Percentiles rank a stretch among this genome's conserved stretches.
Evolutionary conservation across 2,113 vertebrate species (phyloP).

Genomic region (Heterotilapia buettikoferi): DNA sequence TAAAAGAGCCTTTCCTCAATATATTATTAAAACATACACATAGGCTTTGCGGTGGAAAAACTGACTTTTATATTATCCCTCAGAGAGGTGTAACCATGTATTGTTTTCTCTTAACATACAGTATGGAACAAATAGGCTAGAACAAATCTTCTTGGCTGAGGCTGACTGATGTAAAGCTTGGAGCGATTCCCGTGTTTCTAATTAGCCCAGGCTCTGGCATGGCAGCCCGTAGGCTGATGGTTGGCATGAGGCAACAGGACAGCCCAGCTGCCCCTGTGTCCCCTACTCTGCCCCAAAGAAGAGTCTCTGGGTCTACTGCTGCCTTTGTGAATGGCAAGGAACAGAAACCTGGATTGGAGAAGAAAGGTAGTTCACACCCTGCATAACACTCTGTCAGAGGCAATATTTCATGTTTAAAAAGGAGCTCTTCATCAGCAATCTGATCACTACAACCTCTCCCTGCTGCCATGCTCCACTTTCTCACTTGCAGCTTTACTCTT

Average conservation of each 20-base stretch:
- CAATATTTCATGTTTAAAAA: slow-evolving; percentile 22
- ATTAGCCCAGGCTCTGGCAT: slow-evolving; percentile 38
- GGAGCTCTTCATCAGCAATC: slow-evolving; percentile 13
- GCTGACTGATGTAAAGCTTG: slow-evolving; percentile 22
- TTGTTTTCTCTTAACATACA: not conserved
- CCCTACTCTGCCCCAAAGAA: slow-evolving; percentile 15
- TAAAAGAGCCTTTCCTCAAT: not conserved
- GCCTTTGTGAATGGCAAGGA: not conserved
- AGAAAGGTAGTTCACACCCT: slow-evolving; percentile 20
- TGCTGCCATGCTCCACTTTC: not conserved
- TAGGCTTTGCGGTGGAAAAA: not conserved
- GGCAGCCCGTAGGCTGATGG: slow-evolving; percentile 21
- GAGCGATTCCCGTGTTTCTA: slow-evolving; percentile 34
- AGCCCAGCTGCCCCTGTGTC: slow-evolving; percentile 54
- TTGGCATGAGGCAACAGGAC: slow-evolving; percentile 50
- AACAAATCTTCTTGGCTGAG: slow-evolving; percentile 36
- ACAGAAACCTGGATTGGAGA: slow-evolving; percentile 21
- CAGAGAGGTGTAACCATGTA: not conserved
- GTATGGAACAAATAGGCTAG: slow-evolving; percentile 6
- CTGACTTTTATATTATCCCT: not conserved
- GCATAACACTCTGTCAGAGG: slow-evolving; percentile 17
- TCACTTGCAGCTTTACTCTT: not conserved
- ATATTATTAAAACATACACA: not conserved
- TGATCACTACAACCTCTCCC: not conserved
- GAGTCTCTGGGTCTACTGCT: not conserved